Conservation (phyloP, 1,140 invertebrate species). For the Magallana angulata region DNA sequence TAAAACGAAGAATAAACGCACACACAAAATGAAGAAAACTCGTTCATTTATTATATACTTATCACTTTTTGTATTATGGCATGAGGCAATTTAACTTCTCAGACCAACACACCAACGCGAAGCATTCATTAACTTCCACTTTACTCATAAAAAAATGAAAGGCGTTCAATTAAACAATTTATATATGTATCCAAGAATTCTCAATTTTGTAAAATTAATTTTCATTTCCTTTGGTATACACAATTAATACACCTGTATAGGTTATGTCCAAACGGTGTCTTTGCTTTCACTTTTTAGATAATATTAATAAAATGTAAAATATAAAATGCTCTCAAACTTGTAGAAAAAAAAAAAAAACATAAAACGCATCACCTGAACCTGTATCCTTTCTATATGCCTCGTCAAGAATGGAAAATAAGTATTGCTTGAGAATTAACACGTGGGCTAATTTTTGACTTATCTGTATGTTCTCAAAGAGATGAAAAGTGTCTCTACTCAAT, state of each 20-base stretch:
- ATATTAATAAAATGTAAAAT: too few species aligned
- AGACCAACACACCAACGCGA: slow-evolving; percentile 24
- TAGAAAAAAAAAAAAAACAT: too few species aligned
- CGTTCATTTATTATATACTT: slow-evolving; percentile 44
- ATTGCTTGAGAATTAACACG: background rate
- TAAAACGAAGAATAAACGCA: slow-evolving; percentile 37
- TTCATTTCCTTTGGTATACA: background rate
- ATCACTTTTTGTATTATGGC: background rate
- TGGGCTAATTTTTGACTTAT: slow-evolving; percentile 2
- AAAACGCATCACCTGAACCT: too few species aligned
- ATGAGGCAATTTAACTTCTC: slow-evolving; percentile 22
- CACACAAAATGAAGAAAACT: slow-evolving; percentile 39
- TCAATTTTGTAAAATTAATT: background rate
- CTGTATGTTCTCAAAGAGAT: slow-evolving; percentile 28
- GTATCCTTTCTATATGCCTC: too few species aligned
- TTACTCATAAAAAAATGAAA: background rate
- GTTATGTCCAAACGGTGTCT: too few species aligned
- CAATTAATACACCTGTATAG: too few species aligned
- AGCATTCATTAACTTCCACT: background rate
- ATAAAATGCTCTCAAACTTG: too few species aligned
- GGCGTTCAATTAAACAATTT: background rate
- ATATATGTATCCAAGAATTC: background rate
- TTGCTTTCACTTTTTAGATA: too few species aligned
- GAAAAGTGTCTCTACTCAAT: slow-evolving; percentile 16
- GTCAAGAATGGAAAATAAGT: too few species aligned